Conservation (phyloP, 37 sponge, comb jelly and placozoan genomes). For the Petrosia ficiformis region DNA sequence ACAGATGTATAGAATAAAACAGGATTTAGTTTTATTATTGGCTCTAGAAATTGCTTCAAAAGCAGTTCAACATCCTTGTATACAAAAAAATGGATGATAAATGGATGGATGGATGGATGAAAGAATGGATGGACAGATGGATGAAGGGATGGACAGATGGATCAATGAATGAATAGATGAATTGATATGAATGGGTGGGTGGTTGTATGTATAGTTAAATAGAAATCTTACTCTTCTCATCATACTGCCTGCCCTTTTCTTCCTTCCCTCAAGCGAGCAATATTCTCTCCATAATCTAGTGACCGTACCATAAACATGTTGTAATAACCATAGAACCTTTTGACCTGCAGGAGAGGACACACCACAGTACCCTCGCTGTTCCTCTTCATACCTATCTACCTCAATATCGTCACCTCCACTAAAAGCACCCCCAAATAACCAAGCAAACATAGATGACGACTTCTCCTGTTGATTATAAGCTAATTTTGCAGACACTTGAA, state of each 20-base stretch:
- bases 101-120: too few species aligned
- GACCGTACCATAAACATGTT: constrained; percentile 32
- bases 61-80: constrained; percentile 37
- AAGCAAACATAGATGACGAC: constrained; percentile 34
- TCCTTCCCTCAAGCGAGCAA: background rate
- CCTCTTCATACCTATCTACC: background rate
- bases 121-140: too few species aligned
- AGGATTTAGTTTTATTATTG: constrained; percentile 15
- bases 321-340: constrained; percentile 22
- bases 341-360: constrained; percentile 22
- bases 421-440: constrained; percentile 49
- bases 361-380: background rate
- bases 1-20: constrained; percentile 48
- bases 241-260: background rate
- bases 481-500: background rate
- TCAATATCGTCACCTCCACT: constrained; percentile 6
- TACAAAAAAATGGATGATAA: background rate
- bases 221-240: too few species aligned
- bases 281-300: constrained; percentile 34
- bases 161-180: too few species aligned
- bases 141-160: too few species aligned
- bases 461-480: too few species aligned
- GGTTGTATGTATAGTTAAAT: too few species aligned
- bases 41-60: constrained; percentile 6
- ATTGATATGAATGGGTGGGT: too few species aligned